Percentiles rank a stretch among this genome's conserved stretches.
Conservation (phyloP, 2,113 vertebrate genomes). For the Tupaia tana region DNA sequence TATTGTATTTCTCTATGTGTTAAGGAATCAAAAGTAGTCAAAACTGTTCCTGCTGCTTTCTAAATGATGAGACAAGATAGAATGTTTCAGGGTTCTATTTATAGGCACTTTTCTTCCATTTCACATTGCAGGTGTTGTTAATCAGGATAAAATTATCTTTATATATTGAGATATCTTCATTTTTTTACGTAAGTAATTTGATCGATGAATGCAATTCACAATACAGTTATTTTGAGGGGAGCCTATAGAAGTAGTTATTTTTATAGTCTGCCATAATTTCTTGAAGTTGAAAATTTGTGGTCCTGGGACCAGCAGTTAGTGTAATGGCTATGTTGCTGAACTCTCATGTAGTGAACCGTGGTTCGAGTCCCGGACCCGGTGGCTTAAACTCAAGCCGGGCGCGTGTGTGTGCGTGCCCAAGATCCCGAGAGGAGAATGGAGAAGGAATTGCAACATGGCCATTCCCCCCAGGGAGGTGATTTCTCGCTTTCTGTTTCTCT, state of each 20-base stretch:
- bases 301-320: not conserved
- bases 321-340: too few species aligned
- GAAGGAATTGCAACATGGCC: too few species aligned
- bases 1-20: conserved; percentile 1
- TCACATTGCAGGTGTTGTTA: not conserved
- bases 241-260: not conserved
- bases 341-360: too few species aligned
- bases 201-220: not conserved
- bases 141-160: not conserved
- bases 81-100: not conserved
- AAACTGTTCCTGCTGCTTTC: conserved; percentile 23
- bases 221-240: not conserved
- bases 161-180: not conserved
- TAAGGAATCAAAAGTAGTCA: conserved; percentile 14
- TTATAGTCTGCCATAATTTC: conserved; percentile 1
- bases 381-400: too few species aligned
- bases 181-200: conserved; percentile 10
- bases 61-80: not conserved
- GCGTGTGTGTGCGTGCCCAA: too few species aligned
- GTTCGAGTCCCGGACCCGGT: too few species aligned
- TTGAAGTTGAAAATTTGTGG: conserved; percentile 1
- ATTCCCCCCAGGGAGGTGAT: too few species aligned
- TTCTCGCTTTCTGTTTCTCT: too few species aligned
- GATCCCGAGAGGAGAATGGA: too few species aligned
- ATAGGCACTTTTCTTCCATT: not conserved